Evolutionary conservation across 2,888 invertebrate genomes (phyloP), one percentile per base, ranked within the genome.

Genomic region (Operophtera brumata): DNA sequence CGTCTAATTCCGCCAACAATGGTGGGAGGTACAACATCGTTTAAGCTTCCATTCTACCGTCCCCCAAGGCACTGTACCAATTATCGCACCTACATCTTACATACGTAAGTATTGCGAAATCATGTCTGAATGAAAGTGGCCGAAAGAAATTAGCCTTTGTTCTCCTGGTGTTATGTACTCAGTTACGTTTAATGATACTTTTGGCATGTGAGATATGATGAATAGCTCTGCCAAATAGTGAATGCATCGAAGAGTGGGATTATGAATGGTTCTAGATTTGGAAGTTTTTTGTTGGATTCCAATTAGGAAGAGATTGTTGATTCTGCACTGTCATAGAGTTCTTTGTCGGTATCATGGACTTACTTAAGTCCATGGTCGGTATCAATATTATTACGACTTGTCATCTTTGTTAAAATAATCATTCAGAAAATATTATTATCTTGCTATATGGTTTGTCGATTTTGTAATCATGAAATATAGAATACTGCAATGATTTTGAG

Each of bases 1-100:
- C 11, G 36, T 41, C 30, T 42, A 63, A 48, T 59, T 63, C 63
- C 60, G 61, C 47, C 47, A 58, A 60, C 62, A 60, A 60, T 59
- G 49, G 54, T 50, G 47, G 58, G 59, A 61, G 61, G 35, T 51
- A 47, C 9, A 45, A 30, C 39, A 13, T 35, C 48, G 37, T 45
- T 59, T 49, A 54, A 39, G 34, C 42, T 59, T 55, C 57, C 45
- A 42, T 59, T 57, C 57, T 40, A 40, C 41, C 12, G 34, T 37
- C 42, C 54, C 60, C n/a, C 34, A 47, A 20, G 46, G 53, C 46
- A 36, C 12, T 37, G 49, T 34, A 57, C 54, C 54, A 59, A 60
- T 64, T 57, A 61, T 54, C 14, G 28, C 53, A 41, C 43, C 53
- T 49, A 53, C 20, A 20, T 20, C 56, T 56, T 54, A 55, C 28